Percentiles rank a stretch among this genome's conserved stretches.
These are phyloP conservation scores for Chironomus striatipennis DNA, from an alignment of 1,140 invertebrate genomes.

Conservation along the genomic window DNA sequence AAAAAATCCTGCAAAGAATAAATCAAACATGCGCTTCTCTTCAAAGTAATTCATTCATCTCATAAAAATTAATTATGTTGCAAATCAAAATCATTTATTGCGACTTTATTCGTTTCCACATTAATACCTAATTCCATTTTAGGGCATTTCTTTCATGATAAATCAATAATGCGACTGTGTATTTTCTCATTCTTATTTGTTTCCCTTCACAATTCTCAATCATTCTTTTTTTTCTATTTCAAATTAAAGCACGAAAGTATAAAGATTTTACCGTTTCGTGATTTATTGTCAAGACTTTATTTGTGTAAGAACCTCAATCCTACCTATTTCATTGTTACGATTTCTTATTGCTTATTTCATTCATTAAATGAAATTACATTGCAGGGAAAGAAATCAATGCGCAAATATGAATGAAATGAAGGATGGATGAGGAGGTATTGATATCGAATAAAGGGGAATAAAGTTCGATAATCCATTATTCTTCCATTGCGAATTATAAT, in stretches of 20 bases:
- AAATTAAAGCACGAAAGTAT: background rate
- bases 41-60: no score
- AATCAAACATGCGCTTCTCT: no score
- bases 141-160: no score
- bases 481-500: background rate
- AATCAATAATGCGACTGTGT: no score
- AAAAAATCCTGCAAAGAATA: no score
- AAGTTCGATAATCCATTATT: background rate
- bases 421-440: background rate
- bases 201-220: no score
- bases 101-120: no score
- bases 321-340: background rate
- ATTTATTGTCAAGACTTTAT: conserved; percentile 14
- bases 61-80: no score
- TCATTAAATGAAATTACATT: conserved; percentile 21
- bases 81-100: no score
- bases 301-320: background rate
- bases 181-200: no score
- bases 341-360: background rate
- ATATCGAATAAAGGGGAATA: background rate
- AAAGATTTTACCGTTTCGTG: background rate
- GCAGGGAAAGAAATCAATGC: background rate
- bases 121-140: no score
- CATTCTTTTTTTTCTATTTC: background rate
- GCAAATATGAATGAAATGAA: background rate